Evolutionary conservation across 2,888 invertebrate species (phyloP), one percentile per base, ranked within the genome.

Genomic region (Scaptomyza flava): DNA sequence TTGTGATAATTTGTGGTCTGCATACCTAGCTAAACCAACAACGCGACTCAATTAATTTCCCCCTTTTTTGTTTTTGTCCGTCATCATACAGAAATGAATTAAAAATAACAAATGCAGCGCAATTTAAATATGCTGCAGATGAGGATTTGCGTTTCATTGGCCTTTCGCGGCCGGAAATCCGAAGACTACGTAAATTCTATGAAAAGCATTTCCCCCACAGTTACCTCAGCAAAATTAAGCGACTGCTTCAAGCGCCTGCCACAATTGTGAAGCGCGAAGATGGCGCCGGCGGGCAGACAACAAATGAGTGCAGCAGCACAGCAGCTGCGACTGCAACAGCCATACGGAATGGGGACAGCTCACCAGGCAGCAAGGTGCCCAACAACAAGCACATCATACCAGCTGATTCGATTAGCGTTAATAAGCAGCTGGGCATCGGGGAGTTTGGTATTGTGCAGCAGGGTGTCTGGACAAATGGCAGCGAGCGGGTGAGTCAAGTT

Each of bases 361-460:
- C 92, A 27, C 92, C 92, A 45, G 64, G 75, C 20, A 89, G 81
- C 66, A 92, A 91, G 79, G 90, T 89, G 66, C 91, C 92, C 66
- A 91, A 90, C 57, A 96, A 96, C 89, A 97, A 97, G 91, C 98
- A 98, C 91, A 96, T 98, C 72, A 97, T 97, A 89, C 95, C 96
- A 2, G 96, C 97, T 34, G 98, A 98, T 88, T 96, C 97, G 77
- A 98, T 99, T 86, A 96, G 96, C 65, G 96, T 98, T 50, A 98
- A 98, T 91, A 98, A 98, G 91, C 98, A 98, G 90, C 93, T 99
- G 61, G 99, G 99, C 31, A 96, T 96, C 86, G 99, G 99, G 12
- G 99, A 99, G 92, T 99, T 99, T 93, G 99, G 99, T 5, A 96
- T 98, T 12, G 99, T 99, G 0, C 98, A 98, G 91, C 99, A 98